These are phyloP conservation scores for Coccyzus lansbergi DNA, from an alignment of 2,797 vertebrate genomes.

Conservation along the genomic window DNA sequence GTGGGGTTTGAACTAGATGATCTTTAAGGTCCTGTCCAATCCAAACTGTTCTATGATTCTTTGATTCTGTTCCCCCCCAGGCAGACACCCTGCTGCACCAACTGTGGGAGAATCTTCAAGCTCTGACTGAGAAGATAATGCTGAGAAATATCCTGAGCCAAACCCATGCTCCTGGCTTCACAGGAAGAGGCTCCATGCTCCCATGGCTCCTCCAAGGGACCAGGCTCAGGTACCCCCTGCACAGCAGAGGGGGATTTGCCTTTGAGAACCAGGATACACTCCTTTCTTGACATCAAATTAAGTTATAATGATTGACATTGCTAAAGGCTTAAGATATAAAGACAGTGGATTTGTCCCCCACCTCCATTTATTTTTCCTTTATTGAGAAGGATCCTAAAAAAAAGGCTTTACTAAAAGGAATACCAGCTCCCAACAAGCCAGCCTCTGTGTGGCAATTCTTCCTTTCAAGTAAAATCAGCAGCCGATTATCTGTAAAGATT, in stretches of 20 bases:
- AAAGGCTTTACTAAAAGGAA: background rate
- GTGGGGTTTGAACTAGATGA: too few species aligned
- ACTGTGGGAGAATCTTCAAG: conserved; percentile 84
- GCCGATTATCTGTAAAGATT: background rate
- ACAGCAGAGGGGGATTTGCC: background rate
- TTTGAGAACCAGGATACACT: background rate
- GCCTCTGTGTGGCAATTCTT: background rate
- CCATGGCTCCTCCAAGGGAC: too few species aligned
- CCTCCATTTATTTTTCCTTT: background rate
- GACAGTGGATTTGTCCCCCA: background rate
- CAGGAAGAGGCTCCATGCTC: too few species aligned
- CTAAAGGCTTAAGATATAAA: background rate
- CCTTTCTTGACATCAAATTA: background rate
- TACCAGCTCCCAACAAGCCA: fast-evolving
- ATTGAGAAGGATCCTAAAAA: background rate
- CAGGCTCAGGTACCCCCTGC: too few species aligned
- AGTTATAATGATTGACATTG: fast-evolving
- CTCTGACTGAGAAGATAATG: conserved; percentile 80
- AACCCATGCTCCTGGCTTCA: background rate
- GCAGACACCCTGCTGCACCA: conserved; percentile 84
- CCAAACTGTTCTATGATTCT: too few species aligned
- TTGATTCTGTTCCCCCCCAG: conserved; percentile 60
- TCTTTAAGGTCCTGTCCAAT: too few species aligned
- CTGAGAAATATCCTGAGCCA: conserved; percentile 86
- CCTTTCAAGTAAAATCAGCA: background rate